Percentiles rank a stretch among this genome's conserved stretches.
These are phyloP conservation scores for Tenodera sinensis DNA, from an alignment of 2,888 invertebrate genomes.

Conservation along the genomic window DNA sequence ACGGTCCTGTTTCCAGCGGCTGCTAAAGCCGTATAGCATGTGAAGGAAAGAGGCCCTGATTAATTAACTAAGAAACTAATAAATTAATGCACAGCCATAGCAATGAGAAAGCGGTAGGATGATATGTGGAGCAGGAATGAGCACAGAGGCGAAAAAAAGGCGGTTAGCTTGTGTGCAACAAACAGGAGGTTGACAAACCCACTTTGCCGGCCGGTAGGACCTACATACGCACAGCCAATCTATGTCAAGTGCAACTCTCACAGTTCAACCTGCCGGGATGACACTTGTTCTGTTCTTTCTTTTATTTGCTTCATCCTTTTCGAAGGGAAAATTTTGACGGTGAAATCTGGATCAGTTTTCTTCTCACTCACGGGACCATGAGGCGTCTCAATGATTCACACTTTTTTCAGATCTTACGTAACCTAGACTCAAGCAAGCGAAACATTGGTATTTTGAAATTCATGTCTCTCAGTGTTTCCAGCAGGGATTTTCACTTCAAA, in stretches of 20 bases:
- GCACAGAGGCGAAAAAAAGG: background rate
- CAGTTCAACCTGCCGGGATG: background rate
- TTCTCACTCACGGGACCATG: too few species aligned
- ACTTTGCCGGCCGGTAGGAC: background rate
- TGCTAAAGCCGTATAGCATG: background rate
- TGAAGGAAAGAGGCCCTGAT: background rate
- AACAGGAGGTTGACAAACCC: background rate
- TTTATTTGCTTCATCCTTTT: background rate
- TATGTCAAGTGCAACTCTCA: background rate
- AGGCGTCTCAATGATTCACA: too few species aligned
- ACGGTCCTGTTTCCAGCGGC: background rate
- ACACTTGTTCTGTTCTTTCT: background rate
- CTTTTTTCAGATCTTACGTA: too few species aligned
- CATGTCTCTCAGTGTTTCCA: too few species aligned
- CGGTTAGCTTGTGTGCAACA: background rate
- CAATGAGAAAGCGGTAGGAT: background rate
- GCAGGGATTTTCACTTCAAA: too few species aligned
- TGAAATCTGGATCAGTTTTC: background rate
- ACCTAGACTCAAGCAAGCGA: too few species aligned
- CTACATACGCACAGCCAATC: background rate
- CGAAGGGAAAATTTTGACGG: background rate
- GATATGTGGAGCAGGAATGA: background rate
- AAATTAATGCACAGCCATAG: background rate
- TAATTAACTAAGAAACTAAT: background rate
- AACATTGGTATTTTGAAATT: too few species aligned